A percentile compares a stretch with the other conserved stretches of the same genome.
These are phyloP conservation scores for Microtus richardsoni DNA, from an alignment of 2,113 vertebrate species.

Conservation along the genomic window DNA sequence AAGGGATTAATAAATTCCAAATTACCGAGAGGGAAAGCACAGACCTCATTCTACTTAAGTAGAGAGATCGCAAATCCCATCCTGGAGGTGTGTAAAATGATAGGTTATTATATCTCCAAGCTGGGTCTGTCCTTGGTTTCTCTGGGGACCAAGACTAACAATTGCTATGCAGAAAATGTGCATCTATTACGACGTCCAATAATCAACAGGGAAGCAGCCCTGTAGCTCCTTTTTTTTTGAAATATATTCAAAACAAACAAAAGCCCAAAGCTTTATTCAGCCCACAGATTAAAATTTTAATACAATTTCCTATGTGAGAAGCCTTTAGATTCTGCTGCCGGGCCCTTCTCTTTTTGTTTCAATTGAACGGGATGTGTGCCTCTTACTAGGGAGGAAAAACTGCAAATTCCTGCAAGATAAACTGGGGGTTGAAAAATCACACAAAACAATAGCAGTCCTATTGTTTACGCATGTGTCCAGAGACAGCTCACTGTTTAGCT, in stretches of 20 bases:
- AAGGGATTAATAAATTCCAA: conserved; percentile 70
- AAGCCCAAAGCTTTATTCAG: conserved; percentile 35
- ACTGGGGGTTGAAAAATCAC: conserved; percentile 4
- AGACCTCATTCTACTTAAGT: conserved; percentile 66
- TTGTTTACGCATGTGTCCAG: not conserved
- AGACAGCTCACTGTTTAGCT: not conserved
- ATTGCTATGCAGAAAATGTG: conserved; percentile 67
- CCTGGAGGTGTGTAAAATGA: conserved; percentile 68
- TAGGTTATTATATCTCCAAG: conserved; percentile 74
- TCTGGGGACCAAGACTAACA: conserved; percentile 52
- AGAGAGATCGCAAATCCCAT: conserved; percentile 64
- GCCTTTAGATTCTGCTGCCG: not conserved
- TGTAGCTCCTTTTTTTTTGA: conserved; percentile 46
- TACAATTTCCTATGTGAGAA: conserved; percentile 58
- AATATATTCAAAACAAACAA: conserved; percentile 12
- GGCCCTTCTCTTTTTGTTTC: conserved; percentile 40
- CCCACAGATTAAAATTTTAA: conserved; percentile 28
- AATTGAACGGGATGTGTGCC: conserved; percentile 26
- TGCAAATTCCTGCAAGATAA: conserved; percentile 25
- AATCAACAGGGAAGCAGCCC: not conserved
- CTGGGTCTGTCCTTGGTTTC: conserved; percentile 38
- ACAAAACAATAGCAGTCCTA: not conserved
- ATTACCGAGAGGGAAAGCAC: conserved; percentile 60
- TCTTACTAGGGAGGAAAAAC: conserved; percentile 28
- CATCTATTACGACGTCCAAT: not conserved